Evolutionary conservation across 2,888 invertebrate genomes (phyloP).

Genomic region (Trypoxylon attenuatum): DNA sequence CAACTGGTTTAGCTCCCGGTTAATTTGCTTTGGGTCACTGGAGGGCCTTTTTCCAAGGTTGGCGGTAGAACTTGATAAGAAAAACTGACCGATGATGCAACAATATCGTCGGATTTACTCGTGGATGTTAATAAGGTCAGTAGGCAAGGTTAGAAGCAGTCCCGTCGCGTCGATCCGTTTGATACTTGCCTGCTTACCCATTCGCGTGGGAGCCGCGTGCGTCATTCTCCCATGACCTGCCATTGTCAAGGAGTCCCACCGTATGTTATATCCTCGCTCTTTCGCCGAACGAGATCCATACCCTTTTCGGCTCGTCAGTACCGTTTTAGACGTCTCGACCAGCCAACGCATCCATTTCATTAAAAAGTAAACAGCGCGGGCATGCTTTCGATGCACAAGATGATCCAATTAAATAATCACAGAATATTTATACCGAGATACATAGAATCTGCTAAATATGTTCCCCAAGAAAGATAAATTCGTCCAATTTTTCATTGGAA

Average conservation of each 20-base stretch:
- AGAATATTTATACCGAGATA: too few relatives aligned
- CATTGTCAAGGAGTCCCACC: constrained; percentile 63
- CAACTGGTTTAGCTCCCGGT: too few relatives aligned
- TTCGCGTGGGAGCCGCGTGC: constrained; percentile 61
- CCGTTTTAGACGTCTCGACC: constrained; percentile 21
- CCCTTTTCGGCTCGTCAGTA: constrained; percentile 33
- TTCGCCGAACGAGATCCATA: constrained; percentile 38
- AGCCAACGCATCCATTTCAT: not conserved
- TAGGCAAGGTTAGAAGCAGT: constrained; percentile 61
- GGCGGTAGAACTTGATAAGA: constrained; percentile 14
- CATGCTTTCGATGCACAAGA: too few relatives aligned
- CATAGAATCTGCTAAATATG: too few relatives aligned
- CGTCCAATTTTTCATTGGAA: too few relatives aligned
- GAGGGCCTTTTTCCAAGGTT: constrained; percentile 27
- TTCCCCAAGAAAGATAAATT: too few relatives aligned
- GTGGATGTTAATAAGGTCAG: constrained; percentile 60
- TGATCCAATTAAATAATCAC: too few relatives aligned
- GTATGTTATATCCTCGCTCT: too few relatives aligned
- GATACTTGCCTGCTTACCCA: constrained; percentile 60
- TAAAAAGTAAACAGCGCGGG: too few relatives aligned
- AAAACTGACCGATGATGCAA: constrained; percentile 34
- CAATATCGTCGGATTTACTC: constrained; percentile 16
- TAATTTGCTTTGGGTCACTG: not conserved
- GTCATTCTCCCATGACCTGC: constrained; percentile 66
- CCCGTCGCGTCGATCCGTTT: constrained; percentile 39